These are phyloP conservation scores for Sardina pilchardus DNA, from an alignment of 2,113 vertebrate genomes.

Conservation along the genomic window DNA sequence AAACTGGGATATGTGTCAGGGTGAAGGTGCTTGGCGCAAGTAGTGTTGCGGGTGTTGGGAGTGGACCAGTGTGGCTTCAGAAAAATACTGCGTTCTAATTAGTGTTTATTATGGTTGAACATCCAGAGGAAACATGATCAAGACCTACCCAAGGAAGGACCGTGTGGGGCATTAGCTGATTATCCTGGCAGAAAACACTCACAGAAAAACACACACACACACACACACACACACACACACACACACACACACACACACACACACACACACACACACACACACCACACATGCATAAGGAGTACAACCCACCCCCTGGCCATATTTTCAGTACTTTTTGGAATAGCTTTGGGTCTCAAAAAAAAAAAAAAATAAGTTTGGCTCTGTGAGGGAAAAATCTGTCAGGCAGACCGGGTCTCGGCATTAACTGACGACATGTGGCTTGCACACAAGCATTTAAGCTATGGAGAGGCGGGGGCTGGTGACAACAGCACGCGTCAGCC, in stretches of 20 bases:
- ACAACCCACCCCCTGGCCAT: not conserved
- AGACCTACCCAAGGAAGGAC: not conserved
- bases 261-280: not conserved
- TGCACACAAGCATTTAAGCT: not conserved
- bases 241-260: not conserved
- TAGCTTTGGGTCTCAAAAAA: not conserved
- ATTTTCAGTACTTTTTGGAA: not conserved
- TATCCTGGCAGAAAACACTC: not conserved
- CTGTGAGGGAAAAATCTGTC: not conserved
- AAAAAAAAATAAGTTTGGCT: not conserved
- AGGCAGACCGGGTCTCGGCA: not conserved
- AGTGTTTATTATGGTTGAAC: constrained; percentile 26
- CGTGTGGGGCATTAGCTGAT: not conserved
- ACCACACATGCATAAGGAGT: not conserved
- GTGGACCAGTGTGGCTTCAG: not conserved
- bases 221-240: not conserved
- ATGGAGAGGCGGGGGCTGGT: not conserved
- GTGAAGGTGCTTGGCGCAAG: constrained; percentile 25
- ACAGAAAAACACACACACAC: not conserved
- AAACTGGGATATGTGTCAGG: constrained; percentile 29
- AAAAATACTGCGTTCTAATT: constrained; percentile 16
- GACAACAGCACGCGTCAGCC: not conserved
- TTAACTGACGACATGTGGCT: not conserved
- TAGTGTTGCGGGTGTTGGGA: constrained; percentile 5
- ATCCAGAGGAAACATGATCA: constrained; percentile 22